phyloP scores from a whole-genome alignment of 2,797 vertebrate species.

The Coccyzus lansbergi region DNA sequence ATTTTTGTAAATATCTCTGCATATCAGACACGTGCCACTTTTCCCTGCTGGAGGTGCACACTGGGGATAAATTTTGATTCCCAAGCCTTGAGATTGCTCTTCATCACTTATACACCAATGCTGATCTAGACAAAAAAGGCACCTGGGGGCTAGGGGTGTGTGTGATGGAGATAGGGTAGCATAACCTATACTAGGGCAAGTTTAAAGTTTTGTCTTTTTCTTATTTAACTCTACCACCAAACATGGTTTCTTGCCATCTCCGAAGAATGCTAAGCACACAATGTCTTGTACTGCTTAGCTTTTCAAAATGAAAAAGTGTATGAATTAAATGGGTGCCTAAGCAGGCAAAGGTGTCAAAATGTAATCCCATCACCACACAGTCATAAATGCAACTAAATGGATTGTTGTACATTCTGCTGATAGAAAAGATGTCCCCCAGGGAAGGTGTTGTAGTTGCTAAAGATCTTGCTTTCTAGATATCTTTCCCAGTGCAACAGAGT shows the following conservation, averaged over 20 bases:
- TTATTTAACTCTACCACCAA: neutral
- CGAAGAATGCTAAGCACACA: neutral
- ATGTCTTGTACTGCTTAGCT: neutral
- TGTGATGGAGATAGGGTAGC: neutral
- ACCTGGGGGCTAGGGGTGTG: neutral
- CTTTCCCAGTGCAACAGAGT: neutral
- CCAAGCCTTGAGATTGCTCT: neutral
- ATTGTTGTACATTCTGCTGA: neutral
- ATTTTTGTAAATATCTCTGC: neutral
- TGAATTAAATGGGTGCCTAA: neutral
- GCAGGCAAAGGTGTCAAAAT: neutral
- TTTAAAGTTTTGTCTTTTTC: neutral
- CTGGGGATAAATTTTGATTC: neutral
- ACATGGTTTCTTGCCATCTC: neutral
- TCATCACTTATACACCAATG: neutral
- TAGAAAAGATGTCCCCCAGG: neutral
- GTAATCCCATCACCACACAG: too few relatives aligned
- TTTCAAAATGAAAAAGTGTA: neutral
- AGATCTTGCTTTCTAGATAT: neutral
- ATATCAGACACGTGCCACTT: neutral
- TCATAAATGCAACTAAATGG: neutral
- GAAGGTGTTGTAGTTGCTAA: neutral
- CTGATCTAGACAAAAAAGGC: neutral
- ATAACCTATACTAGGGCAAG: neutral
- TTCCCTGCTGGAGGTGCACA: neutral